phyloP scores from a whole-genome alignment of 2,113 vertebrate genomes.

The Numenius arquata region DNA sequence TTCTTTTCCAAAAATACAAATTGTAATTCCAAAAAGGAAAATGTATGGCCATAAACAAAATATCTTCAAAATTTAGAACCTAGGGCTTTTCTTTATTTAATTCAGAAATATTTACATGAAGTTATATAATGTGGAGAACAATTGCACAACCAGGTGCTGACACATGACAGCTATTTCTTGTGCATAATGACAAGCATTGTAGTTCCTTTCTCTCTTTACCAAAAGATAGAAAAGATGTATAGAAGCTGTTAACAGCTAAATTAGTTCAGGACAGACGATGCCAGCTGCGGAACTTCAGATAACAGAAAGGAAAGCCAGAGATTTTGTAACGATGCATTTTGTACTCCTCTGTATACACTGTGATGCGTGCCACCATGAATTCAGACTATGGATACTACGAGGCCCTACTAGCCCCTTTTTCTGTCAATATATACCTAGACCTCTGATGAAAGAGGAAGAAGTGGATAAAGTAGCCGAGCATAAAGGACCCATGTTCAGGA shows the following conservation, averaged over 20 bases:
- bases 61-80: not conserved
- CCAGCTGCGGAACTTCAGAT: not conserved
- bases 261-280: not conserved
- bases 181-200: not conserved
- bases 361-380: not conserved
- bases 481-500: not conserved
- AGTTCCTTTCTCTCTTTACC: not conserved
- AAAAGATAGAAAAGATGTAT: not conserved
- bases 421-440: not conserved
- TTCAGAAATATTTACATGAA: not conserved
- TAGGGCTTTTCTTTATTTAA: not conserved
- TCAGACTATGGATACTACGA: not conserved
- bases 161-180: not conserved
- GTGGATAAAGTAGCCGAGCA: not conserved
- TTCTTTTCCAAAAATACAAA: not conserved
- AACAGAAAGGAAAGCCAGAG: not conserved
- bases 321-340: not conserved
- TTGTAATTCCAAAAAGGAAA: not conserved
- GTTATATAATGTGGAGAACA: not conserved
- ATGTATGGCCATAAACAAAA: not conserved
- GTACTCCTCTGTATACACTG: not conserved
- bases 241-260: not conserved
- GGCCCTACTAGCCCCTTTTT: not conserved
- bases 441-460: not conserved
- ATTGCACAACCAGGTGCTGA: not conserved